phyloP scores from a whole-genome alignment of 2,888 invertebrate genomes.

The Tenthredo livida region DNA sequence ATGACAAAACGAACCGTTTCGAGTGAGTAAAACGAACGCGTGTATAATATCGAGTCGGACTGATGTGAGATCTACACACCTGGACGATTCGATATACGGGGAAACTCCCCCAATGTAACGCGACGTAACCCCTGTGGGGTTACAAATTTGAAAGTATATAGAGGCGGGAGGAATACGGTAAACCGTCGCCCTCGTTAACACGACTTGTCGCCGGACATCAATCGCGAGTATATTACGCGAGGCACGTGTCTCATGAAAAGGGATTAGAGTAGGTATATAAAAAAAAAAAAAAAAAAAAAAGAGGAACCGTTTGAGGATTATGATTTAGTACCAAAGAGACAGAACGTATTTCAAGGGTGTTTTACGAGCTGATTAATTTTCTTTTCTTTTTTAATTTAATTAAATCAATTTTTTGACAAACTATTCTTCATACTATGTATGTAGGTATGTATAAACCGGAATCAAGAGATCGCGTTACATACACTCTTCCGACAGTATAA shows the following conservation, averaged over 20 bases:
- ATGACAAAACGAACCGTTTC: conserved; percentile 15
- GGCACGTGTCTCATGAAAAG: neutral
- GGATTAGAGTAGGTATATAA: neutral
- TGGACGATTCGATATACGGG: neutral
- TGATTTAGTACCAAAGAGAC: neutral
- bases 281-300: neutral
- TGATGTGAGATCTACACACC: neutral
- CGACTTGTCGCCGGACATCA: conserved; percentile 6
- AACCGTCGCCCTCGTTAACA: neutral
- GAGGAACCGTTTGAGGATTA: neutral
- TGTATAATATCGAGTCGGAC: neutral
- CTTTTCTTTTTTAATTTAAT: neutral
- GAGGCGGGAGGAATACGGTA: neutral
- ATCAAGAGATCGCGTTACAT: conserved; percentile 8
- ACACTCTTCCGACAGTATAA: neutral
- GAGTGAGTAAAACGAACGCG: neutral
- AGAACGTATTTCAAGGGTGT: neutral
- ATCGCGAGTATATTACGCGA: neutral
- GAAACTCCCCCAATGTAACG: conserved; percentile 1
- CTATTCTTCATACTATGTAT: neutral
- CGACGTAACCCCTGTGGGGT: neutral
- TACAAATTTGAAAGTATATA: neutral
- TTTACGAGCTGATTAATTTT: neutral
- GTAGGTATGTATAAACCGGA: neutral
- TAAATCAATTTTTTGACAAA: neutral